phyloP scores from a whole-genome alignment of 2,888 invertebrate genomes.

The Thymelicus lineola region DNA sequence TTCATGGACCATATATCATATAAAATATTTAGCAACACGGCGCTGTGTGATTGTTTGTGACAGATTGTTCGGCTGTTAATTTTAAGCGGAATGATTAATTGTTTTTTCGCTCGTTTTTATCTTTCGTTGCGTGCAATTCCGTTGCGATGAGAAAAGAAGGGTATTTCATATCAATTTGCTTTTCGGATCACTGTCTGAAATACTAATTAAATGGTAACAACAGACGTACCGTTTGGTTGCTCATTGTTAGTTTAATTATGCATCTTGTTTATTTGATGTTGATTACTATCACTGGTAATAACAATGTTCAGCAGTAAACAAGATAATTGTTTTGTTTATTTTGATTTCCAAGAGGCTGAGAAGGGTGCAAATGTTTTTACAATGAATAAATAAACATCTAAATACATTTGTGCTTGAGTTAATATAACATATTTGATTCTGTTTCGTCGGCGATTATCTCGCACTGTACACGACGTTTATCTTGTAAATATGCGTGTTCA shows the following conservation, averaged over 20 bases:
- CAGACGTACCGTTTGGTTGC: not conserved
- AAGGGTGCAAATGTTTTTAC: not conserved
- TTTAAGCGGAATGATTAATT: conserved; percentile 22
- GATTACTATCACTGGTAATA: not conserved
- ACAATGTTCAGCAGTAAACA: too few relatives aligned
- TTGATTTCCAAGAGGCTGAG: not conserved
- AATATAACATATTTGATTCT: conserved; percentile 5
- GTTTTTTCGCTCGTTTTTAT: too few relatives aligned
- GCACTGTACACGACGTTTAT: conserved; percentile 30
- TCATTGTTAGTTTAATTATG: not conserved
- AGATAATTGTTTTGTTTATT: too few relatives aligned
- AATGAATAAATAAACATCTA: not conserved
- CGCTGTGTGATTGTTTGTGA: conserved; percentile 7
- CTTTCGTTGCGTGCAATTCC: conserved; percentile 13
- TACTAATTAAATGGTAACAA: conserved; percentile 19
- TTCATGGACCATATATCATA: conserved; percentile 7
- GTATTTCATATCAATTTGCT: not conserved
- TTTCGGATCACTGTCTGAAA: conserved; percentile 9
- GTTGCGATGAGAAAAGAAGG: too few relatives aligned
- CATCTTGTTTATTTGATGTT: not conserved
- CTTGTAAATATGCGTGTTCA: conserved; percentile 32
- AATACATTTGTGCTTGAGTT: not conserved
- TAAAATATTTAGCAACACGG: conserved; percentile 19
- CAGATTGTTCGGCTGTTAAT: conserved; percentile 16
- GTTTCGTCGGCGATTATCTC: conserved; percentile 36